phyloP scores from a whole-genome alignment of 2,797 vertebrate species.

The Pseudochirops corinnae region DNA sequence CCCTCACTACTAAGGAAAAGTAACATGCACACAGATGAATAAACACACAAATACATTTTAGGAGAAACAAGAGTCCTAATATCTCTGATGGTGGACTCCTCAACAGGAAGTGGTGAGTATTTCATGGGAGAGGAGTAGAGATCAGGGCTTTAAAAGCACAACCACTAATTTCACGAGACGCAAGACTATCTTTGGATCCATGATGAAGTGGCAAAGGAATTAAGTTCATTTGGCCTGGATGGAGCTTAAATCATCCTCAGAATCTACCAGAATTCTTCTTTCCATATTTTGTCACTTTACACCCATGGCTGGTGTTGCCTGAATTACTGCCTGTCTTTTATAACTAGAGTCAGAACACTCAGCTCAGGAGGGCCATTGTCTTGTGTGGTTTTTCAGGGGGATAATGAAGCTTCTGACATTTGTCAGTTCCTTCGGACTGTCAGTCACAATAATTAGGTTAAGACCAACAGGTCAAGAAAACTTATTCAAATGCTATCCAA shows the following conservation, averaged over 20 bases:
- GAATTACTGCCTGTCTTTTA: neutral
- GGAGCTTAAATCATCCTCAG: neutral
- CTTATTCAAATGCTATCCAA: constrained; percentile 69
- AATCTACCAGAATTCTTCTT: neutral
- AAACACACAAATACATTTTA: neutral
- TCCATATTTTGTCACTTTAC: neutral
- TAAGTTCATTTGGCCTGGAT: neutral
- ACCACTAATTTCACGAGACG: neutral
- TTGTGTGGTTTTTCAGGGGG: neutral
- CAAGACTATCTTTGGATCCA: neutral
- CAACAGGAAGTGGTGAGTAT: neutral
- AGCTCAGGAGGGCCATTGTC: neutral
- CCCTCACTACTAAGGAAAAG: neutral
- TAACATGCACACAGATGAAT: neutral
- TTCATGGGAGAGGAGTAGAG: neutral
- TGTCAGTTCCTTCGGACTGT: constrained; percentile 69
- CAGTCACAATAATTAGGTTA: constrained; percentile 71
- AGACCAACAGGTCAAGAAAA: constrained; percentile 65
- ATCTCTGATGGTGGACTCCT: neutral
- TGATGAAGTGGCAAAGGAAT: neutral
- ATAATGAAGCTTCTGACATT: constrained; percentile 69
- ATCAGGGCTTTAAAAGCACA: neutral
- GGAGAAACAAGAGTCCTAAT: neutral
- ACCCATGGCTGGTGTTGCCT: neutral
- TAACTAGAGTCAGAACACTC: neutral